Evolutionary conservation across 2,888 invertebrate genomes (phyloP).

Genomic region (Esperia sulphurella): DNA sequence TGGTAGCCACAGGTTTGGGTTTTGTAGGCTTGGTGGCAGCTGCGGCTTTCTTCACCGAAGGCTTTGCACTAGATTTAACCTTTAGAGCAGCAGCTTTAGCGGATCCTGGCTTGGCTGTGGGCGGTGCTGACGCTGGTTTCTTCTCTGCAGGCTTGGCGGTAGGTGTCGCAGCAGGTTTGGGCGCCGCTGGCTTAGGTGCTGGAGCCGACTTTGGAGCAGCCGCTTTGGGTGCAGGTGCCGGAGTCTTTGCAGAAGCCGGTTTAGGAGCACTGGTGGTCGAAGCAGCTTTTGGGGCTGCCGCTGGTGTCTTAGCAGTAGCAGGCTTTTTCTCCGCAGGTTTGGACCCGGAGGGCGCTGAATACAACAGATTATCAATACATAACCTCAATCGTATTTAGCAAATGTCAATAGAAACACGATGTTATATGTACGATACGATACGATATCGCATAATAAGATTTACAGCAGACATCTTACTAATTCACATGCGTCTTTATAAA

Average conservation of each 20-base stretch:
- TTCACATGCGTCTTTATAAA: no score
- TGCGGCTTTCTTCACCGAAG: slow-evolving; percentile 73
- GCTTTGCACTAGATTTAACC: slow-evolving; percentile 72
- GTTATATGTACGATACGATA: no score
- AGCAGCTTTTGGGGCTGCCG: slow-evolving; percentile 54
- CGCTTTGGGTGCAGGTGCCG: slow-evolving; percentile 50
- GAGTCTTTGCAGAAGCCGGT: slow-evolving; percentile 61
- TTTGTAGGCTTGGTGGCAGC: slow-evolving; percentile 66
- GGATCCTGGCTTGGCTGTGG: slow-evolving; percentile 74
- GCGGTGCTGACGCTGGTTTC: slow-evolving; percentile 53
- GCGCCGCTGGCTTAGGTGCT: slow-evolving; percentile 62
- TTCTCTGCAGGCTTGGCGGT: slow-evolving; percentile 60
- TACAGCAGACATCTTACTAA: no score
- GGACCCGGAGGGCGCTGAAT: slow-evolving; percentile 52
- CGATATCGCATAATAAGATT: no score
- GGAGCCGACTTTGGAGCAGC: slow-evolving; percentile 63
- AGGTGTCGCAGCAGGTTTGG: slow-evolving; percentile 65
- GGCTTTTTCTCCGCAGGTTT: slow-evolving; percentile 73
- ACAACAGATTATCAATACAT: not conserved
- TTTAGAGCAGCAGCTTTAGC: slow-evolving; percentile 74
- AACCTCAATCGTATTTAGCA: not conserved
- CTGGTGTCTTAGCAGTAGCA: slow-evolving; percentile 42
- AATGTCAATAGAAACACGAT: no score
- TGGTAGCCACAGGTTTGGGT: slow-evolving; percentile 71
- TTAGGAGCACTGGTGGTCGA: slow-evolving; percentile 24